phyloP scores from a whole-genome alignment of 2,888 invertebrate species.

The Tiliacea citrago region DNA sequence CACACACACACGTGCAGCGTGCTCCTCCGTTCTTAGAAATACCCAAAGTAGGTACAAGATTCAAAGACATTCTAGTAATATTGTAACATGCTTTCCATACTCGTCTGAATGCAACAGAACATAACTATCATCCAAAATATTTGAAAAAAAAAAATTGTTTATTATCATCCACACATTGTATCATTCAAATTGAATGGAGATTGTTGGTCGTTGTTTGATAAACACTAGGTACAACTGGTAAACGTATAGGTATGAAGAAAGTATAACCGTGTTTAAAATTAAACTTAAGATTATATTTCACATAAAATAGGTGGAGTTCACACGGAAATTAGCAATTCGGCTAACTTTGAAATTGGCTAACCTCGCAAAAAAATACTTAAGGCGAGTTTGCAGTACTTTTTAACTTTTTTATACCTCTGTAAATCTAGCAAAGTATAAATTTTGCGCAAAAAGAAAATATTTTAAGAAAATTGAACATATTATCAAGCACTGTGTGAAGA shows the following conservation, averaged over 20 bases:
- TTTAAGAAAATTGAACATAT: too few species aligned
- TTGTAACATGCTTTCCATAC: neutral
- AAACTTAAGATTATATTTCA: conserved; percentile 1
- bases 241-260: conserved; percentile 2
- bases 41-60: neutral
- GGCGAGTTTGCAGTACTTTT: too few species aligned
- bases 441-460: too few species aligned
- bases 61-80: neutral
- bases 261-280: neutral
- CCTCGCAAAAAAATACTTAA: neutral
- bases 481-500: too few species aligned
- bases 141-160: conserved; percentile 32
- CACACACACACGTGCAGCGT: too few species aligned
- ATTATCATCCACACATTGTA: conserved; percentile 20
- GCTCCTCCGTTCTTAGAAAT: neutral
- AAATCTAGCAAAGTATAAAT: too few species aligned
- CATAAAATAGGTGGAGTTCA: neutral
- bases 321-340: conserved; percentile 4
- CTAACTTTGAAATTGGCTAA: conserved; percentile 1
- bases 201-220: conserved; percentile 30
- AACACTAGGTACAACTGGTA: neutral
- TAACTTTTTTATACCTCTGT: too few species aligned
- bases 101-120: neutral
- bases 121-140: conserved; percentile 1
- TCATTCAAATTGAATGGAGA: conserved; percentile 31